phyloP scores from a whole-genome alignment of 2,113 vertebrate species.

The Planiliza haematocheilus region DNA sequence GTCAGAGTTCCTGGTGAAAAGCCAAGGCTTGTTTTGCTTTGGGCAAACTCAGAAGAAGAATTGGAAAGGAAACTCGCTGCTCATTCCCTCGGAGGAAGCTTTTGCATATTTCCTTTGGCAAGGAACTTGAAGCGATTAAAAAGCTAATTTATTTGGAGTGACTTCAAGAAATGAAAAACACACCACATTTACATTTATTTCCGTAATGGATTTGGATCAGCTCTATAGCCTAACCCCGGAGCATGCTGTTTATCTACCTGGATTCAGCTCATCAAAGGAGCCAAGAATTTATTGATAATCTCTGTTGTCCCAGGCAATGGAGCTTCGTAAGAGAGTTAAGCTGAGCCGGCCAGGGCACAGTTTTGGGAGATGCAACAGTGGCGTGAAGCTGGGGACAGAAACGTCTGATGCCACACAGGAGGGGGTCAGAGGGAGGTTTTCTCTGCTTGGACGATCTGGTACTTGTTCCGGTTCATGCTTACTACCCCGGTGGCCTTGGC shows the following conservation, averaged over 20 bases:
- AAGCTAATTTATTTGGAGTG: slow-evolving; percentile 72
- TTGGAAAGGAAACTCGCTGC: slow-evolving; percentile 60
- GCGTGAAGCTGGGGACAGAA: not conserved
- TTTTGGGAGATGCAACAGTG: slow-evolving; percentile 15
- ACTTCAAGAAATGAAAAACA: slow-evolving; percentile 68
- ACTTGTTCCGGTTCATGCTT: slow-evolving; percentile 44
- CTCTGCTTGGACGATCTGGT: slow-evolving; percentile 26
- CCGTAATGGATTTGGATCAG: slow-evolving; percentile 58
- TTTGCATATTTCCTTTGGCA: slow-evolving; percentile 71
- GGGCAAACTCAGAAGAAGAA: slow-evolving; percentile 63
- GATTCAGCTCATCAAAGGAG: slow-evolving; percentile 58
- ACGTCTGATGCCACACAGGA: slow-evolving; percentile 7
- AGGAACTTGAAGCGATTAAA: slow-evolving; percentile 68
- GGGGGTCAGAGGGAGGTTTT: not conserved
- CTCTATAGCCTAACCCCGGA: slow-evolving; percentile 34
- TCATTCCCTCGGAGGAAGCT: slow-evolving; percentile 61
- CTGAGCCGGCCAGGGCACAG: slow-evolving; percentile 10
- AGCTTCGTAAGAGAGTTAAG: slow-evolving; percentile 70
- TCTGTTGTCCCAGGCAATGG: slow-evolving; percentile 57
- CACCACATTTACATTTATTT: slow-evolving; percentile 33
- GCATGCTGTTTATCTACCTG: slow-evolving; percentile 58
- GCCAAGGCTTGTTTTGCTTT: slow-evolving; percentile 69
- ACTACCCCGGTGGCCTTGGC: slow-evolving; percentile 58
- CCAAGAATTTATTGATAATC: slow-evolving; percentile 41
- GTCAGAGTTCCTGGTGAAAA: slow-evolving; percentile 66